phyloP scores from a whole-genome alignment of 2,888 invertebrate genomes.

The Thymelicus acteon region DNA sequence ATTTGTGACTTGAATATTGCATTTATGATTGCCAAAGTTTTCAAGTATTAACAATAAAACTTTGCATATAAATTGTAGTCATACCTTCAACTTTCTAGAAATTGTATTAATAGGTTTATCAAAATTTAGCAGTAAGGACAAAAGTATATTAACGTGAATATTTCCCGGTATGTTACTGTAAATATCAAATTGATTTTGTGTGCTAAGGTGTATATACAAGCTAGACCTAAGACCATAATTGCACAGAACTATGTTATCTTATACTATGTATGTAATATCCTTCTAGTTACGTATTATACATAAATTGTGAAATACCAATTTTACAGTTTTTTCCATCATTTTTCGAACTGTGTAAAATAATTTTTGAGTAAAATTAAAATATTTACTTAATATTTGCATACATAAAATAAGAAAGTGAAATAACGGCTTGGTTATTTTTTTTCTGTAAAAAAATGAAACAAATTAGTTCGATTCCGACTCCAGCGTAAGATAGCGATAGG shows the following conservation, averaged over 20 bases:
- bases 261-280: constrained; percentile 23
- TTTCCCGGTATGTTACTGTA: constrained; percentile 30
- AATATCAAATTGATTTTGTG: constrained; percentile 21
- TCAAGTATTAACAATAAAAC: constrained; percentile 19
- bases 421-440: too few species aligned
- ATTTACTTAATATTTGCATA: too few species aligned
- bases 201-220: constrained; percentile 54
- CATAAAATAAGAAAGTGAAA: too few species aligned
- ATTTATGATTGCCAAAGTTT: constrained; percentile 25
- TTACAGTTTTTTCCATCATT: too few species aligned
- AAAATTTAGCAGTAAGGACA: constrained; percentile 17
- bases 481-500: too few species aligned
- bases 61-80: constrained; percentile 12
- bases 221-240: constrained; percentile 44
- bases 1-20: neutral
- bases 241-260: constrained; percentile 43
- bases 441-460: too few species aligned
- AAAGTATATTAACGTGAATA: constrained; percentile 4
- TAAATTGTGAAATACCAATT: too few species aligned
- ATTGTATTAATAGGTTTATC: constrained; percentile 4
- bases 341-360: too few species aligned
- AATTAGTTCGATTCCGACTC: too few species aligned
- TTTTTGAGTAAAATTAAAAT: too few species aligned
- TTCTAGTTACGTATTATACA: neutral
- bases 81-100: constrained; percentile 19